phyloP scores from a whole-genome alignment of 2,888 invertebrate genomes.

The Caenorhabditis sp. region DNA sequence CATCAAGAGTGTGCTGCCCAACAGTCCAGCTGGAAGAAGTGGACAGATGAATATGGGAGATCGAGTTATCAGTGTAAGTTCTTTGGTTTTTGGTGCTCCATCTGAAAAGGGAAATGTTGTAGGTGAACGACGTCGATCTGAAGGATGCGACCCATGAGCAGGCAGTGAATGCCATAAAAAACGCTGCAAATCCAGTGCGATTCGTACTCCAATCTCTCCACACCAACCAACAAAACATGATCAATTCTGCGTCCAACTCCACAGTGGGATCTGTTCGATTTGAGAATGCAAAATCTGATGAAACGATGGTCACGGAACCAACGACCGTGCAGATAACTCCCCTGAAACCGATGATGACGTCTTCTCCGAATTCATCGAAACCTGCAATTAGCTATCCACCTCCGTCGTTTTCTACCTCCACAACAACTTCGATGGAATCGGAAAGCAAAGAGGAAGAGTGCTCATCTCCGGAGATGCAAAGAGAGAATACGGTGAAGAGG shows the following conservation, averaged over 20 bases:
- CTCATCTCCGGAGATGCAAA: slow-evolving; percentile 50
- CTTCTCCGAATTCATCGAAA: slow-evolving; percentile 18
- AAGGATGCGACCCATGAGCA: slow-evolving; percentile 93
- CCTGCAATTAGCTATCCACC: slow-evolving; percentile 25
- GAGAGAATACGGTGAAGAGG: slow-evolving; percentile 50
- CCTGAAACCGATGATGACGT: slow-evolving; percentile 55
- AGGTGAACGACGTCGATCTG: slow-evolving; percentile 93
- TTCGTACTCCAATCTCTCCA: slow-evolving; percentile 92
- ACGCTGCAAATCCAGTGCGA: slow-evolving; percentile 91
- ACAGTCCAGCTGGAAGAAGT: slow-evolving; percentile 94
- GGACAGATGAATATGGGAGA: slow-evolving; percentile 86
- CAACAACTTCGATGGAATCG: slow-evolving; percentile 54
- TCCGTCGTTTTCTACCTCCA: slow-evolving; percentile 43
- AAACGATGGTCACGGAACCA: slow-evolving; percentile 17
- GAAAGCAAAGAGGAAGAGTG: slow-evolving; percentile 56
- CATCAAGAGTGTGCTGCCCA: slow-evolving; percentile 95
- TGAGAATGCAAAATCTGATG: slow-evolving; percentile 59
- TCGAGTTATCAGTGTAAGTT: slow-evolving; percentile 84
- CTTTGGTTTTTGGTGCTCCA: neutral
- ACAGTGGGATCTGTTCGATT: slow-evolving; percentile 71
- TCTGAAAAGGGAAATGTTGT: no score
- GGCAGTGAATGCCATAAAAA: slow-evolving; percentile 95
- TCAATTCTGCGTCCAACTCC: slow-evolving; percentile 72
- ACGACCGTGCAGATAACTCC: slow-evolving; percentile 41
- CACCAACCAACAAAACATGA: slow-evolving; percentile 71